These are phyloP conservation scores for Cyanoramphus novaezelandiae DNA, from an alignment of 2,113 vertebrate genomes.

Conservation along the genomic window DNA sequence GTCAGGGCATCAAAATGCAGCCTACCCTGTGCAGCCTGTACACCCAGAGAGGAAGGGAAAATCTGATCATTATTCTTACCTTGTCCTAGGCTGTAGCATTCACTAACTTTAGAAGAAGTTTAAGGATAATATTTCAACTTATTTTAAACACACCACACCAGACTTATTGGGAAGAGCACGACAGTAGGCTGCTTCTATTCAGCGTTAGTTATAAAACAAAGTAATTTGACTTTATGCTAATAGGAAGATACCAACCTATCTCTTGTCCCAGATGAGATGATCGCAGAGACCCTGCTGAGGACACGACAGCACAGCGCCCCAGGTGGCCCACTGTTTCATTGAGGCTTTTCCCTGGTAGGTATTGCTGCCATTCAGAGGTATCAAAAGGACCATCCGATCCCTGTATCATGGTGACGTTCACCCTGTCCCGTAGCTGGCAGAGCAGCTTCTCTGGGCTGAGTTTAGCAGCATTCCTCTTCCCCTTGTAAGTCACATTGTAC, in stretches of 20 bases:
- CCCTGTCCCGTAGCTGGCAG: slow-evolving; percentile 71
- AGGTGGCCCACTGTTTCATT: slow-evolving; percentile 65
- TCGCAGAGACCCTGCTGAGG: slow-evolving; percentile 81
- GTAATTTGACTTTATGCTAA: background rate
- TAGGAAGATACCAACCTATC: slow-evolving; percentile 75
- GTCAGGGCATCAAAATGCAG: background rate
- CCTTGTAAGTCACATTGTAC: slow-evolving; percentile 75
- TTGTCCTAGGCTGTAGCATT: background rate
- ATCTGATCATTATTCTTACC: background rate
- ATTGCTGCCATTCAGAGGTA: slow-evolving; percentile 69
- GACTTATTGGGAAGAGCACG: background rate
- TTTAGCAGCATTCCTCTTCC: slow-evolving; percentile 55
- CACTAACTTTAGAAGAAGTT: background rate
- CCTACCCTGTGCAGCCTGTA: rapidly evolving
- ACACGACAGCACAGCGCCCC: slow-evolving; percentile 78
- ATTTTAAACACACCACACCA: background rate
- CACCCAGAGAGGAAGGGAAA: background rate
- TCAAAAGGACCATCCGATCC: slow-evolving; percentile 71
- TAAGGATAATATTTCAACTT: background rate
- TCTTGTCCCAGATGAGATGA: slow-evolving; percentile 77
- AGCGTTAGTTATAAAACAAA: background rate
- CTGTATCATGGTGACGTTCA: slow-evolving; percentile 75
- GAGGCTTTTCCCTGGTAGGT: slow-evolving; percentile 71
- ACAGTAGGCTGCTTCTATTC: background rate
- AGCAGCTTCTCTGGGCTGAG: slow-evolving; percentile 63